These are phyloP conservation scores for Triplophysa siluroides DNA, from an alignment of 2,113 vertebrate species.

Conservation along the genomic window DNA sequence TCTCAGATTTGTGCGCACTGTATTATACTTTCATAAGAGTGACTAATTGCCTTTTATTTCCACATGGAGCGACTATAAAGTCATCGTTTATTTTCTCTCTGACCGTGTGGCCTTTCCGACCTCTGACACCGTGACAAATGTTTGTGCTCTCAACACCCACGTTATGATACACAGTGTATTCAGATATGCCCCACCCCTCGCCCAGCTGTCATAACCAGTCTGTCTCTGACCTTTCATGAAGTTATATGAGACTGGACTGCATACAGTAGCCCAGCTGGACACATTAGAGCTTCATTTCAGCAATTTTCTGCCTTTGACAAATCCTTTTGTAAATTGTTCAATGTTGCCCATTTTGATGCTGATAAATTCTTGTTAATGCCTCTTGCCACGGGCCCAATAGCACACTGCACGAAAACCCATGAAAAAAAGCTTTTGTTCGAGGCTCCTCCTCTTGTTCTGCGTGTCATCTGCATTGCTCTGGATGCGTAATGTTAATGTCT, in stretches of 20 bases:
- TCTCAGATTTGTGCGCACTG: conserved; percentile 38
- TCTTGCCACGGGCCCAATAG: conserved; percentile 63
- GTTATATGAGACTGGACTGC: conserved; percentile 11
- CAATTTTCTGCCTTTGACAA: conserved; percentile 62
- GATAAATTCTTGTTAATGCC: conserved; percentile 65
- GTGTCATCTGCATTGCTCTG: conserved; percentile 45
- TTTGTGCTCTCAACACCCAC: conserved; percentile 41
- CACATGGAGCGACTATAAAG: conserved; percentile 26
- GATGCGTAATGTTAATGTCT: conserved; percentile 46
- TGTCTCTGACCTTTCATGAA: conserved; percentile 11
- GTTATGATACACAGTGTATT: conserved; percentile 36
- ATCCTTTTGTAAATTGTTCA: conserved; percentile 58
- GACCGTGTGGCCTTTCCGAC: conserved; percentile 37
- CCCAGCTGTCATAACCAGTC: conserved; percentile 22
- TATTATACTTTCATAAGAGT: conserved; percentile 38
- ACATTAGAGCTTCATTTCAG: conserved; percentile 52
- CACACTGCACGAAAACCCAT: conserved; percentile 34
- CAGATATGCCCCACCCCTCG: conserved; percentile 20
- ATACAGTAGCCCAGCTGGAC: conserved; percentile 46
- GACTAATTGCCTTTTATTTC: conserved; percentile 49
- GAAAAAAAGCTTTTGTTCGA: conserved; percentile 67
- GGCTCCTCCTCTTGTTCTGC: conserved; percentile 51
- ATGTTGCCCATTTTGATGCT: conserved; percentile 63
- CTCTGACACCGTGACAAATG: conserved; percentile 52
- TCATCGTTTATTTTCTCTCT: conserved; percentile 44